Evolutionary conservation across 1,140 invertebrate species (phyloP).

Genomic region (Aplysia californica): DNA sequence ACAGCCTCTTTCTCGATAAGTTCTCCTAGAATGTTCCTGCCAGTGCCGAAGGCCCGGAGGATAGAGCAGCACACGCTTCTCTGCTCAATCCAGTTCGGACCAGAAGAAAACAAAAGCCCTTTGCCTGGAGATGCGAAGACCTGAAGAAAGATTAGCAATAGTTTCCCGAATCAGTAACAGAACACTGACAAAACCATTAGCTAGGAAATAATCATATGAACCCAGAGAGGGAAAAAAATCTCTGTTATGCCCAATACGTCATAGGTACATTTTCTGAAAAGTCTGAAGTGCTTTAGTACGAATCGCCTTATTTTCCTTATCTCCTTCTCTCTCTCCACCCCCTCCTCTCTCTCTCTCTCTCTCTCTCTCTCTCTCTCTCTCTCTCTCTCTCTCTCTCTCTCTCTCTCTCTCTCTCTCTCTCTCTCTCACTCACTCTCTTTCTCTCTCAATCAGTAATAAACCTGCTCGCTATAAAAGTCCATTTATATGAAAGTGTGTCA

Average conservation of each 20-base stretch:
- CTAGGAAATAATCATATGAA: conserved; percentile 6
- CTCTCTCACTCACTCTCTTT: too few relatives aligned
- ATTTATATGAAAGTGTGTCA: too few relatives aligned
- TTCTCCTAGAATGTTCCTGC: background rate
- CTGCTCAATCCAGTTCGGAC: too few relatives aligned
- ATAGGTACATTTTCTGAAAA: conserved; percentile 11
- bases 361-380: background rate
- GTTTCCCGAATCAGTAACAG: background rate
- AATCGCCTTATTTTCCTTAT: background rate
- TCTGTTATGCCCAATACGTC: background rate
- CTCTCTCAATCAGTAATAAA: too few relatives aligned
- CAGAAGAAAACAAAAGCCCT: too few relatives aligned
- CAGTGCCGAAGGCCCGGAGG: background rate
- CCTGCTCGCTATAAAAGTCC: too few relatives aligned
- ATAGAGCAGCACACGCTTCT: too few relatives aligned
- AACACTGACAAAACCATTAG: background rate
- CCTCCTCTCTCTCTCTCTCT: background rate
- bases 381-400: too few relatives aligned
- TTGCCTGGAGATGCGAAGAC: background rate
- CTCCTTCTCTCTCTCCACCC: too few relatives aligned
- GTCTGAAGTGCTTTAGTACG: background rate
- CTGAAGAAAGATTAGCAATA: background rate
- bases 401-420: too few relatives aligned
- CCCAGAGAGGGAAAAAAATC: background rate
- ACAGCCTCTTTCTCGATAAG: background rate